Base-by-base conservation (phyloP, 64 coral and sea anemone genomes). In the Astreopora myriophthalma region DNA sequence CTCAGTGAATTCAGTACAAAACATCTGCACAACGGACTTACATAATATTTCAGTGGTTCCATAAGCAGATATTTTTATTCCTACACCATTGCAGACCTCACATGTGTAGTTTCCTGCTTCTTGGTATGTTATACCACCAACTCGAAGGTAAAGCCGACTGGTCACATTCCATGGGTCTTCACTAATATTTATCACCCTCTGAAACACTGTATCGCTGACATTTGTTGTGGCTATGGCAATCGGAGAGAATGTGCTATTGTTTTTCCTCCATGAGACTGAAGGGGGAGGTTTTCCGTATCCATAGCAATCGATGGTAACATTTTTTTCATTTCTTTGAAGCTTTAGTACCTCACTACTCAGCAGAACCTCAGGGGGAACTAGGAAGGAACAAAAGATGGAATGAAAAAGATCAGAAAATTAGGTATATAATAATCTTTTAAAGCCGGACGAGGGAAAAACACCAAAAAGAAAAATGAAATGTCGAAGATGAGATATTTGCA, bases 251-350 rank as follows among this genome's bases (percentile, higher is more conserved):
- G 34, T 35, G 52, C 13, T 11, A 27, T 58, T 58, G 35, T 66
- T 14, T 68, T 85, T 85, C 22, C 49, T 65, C 80, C 80, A 85
- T 28, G 28, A 34, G n/a, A 85, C 34, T 3, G 55, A 62, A 85
- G 80, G 80, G 25, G 67, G 80, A 17, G 80, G 80, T 39, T 65
- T 62, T 4, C 80, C 80, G 12, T 85, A 32, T 34, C 58, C 80
- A 33, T 35, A 65, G 57, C 80, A 85, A 68, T 85, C 30, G 25
- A 85, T 33, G 6, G 84, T 87, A 5, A 71, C 34, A 44, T 87
- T 87, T 27, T 39, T 35, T n/a, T 37, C 63, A 31, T 85, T 85
- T 46, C 23, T 27, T 51, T 24, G 36, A 58, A 37, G 62, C n/a
- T 62, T 60, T 22, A 51, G 26, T 9, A 60, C 10, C 34, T 16